phyloP scores from a whole-genome alignment of 2,888 invertebrate genomes.

The Thereva unica region DNA sequence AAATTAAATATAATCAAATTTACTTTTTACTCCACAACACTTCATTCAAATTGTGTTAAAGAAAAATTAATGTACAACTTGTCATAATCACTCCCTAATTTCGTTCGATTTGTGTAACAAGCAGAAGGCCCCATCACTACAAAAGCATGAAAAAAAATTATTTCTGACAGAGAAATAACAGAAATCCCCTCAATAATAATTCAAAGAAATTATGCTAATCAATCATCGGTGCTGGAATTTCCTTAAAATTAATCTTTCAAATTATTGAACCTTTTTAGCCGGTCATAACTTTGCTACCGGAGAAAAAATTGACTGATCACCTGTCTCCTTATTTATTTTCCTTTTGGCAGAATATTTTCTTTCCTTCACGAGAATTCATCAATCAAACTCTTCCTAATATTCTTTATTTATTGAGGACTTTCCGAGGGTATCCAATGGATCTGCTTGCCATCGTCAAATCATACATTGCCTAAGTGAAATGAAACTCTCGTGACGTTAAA shows the following conservation, averaged over 20 bases:
- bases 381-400: conserved; percentile 11
- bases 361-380: conserved; percentile 20
- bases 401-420: conserved; percentile 19
- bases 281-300: conserved; percentile 14
- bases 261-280: conserved; percentile 10
- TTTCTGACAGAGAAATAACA: conserved; percentile 13
- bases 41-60: too few relatives aligned
- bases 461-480: too few relatives aligned
- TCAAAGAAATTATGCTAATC: conserved; percentile 18
- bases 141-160: background rate
- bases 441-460: too few relatives aligned
- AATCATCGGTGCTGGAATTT: conserved; percentile 28
- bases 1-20: too few relatives aligned
- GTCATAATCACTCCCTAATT: too few relatives aligned
- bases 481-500: too few relatives aligned
- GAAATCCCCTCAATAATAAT: conserved; percentile 20
- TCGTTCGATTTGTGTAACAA: too few relatives aligned
- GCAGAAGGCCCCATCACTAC: too few relatives aligned
- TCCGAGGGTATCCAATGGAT: background rate
- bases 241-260: conserved; percentile 26
- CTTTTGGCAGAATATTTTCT: conserved; percentile 28
- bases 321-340: conserved; percentile 17
- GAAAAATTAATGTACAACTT: too few relatives aligned
- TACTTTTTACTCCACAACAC: too few relatives aligned
- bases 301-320: conserved; percentile 31